phyloP scores from a whole-genome alignment of 2,113 vertebrate genomes.

The Acanthisitta chloris region DNA sequence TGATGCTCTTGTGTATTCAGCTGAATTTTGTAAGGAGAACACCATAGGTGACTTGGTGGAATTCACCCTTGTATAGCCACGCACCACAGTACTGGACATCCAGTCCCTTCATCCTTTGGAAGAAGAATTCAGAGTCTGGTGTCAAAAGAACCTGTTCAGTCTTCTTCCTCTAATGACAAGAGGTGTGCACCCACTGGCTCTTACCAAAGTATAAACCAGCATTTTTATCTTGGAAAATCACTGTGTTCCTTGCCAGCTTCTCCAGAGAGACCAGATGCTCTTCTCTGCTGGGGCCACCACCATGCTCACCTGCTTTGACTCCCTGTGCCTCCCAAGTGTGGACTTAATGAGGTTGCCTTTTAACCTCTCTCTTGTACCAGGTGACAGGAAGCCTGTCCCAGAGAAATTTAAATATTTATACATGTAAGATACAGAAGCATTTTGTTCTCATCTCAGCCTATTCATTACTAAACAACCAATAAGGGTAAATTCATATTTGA shows the following conservation, averaged over 20 bases:
- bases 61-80: neutral
- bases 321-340: neutral
- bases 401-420: neutral
- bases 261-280: neutral
- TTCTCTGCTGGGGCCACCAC: neutral
- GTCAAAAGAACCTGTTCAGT: neutral
- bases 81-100: rapidly evolving
- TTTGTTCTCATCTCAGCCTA: neutral
- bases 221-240: neutral
- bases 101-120: neutral
- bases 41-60: rapidly evolving
- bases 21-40: neutral
- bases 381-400: neutral
- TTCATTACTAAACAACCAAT: neutral
- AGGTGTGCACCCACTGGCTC: neutral
- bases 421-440: neutral
- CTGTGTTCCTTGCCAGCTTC: rapidly evolving
- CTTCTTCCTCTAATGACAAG: neutral
- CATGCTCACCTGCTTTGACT: neutral
- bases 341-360: neutral
- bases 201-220: neutral
- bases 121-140: neutral
- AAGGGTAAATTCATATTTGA: neutral
- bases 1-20: neutral
- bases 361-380: neutral